A percentile compares a stretch with the other conserved stretches of the same genome.
Evolutionary conservation across 1,140 invertebrate species (phyloP).

Genomic region (Bombus polaris): DNA sequence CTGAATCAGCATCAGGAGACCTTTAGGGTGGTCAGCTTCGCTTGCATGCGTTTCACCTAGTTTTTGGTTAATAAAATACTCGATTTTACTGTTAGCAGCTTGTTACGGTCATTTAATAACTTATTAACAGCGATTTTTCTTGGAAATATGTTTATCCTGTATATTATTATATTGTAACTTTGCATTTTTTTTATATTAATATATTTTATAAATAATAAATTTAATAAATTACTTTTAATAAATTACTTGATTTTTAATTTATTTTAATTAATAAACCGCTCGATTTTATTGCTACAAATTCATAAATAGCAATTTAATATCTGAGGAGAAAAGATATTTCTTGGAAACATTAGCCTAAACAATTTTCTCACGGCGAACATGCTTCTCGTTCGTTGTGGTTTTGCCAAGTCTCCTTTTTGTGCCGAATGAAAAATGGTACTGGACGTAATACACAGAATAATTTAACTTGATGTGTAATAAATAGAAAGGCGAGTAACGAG

Average conservation of each 20-base stretch:
- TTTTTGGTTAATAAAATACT: neutral
- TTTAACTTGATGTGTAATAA: neutral
- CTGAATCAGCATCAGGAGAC: no score
- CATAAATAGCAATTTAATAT: neutral
- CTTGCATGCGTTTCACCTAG: no score
- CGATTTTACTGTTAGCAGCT: no score
- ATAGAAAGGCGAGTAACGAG: neutral
- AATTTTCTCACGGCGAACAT: neutral
- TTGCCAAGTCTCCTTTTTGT: no score
- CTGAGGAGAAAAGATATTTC: no score
- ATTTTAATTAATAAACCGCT: neutral
- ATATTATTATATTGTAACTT: no score
- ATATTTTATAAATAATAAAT: no score
- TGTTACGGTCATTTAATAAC: neutral
- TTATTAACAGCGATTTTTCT: neutral
- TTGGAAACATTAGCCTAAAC: no score
- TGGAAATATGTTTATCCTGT: neutral
- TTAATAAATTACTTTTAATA: neutral
- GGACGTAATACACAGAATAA: neutral
- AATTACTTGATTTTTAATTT: neutral
- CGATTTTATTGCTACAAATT: neutral
- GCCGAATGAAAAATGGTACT: no score
- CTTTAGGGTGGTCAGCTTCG: neutral
- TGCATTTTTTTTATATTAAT: no score
- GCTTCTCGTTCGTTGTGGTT: no score